These are phyloP conservation scores for Arbacia lixula DNA, from an alignment of 53 echinoderm and acorn worm species.

Conservation along the genomic window DNA sequence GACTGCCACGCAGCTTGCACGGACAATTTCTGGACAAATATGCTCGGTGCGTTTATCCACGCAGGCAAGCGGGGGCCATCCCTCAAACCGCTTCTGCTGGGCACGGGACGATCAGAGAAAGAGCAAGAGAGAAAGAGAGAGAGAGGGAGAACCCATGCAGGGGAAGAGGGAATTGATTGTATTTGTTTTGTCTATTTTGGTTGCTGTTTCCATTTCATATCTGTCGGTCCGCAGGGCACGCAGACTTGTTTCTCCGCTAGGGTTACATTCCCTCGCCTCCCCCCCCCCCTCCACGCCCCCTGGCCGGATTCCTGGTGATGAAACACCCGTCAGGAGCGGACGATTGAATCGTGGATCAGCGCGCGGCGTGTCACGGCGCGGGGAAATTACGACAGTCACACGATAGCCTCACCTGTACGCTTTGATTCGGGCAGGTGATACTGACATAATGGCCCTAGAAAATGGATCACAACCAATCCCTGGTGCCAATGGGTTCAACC, in stretches of 20 bases:
- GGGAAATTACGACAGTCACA: constrained; percentile 49
- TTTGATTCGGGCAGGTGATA: constrained; percentile 51
- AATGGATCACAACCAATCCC: constrained; percentile 47
- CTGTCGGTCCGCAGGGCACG: constrained; percentile 49
- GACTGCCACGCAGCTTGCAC: constrained; percentile 47
- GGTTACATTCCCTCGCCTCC: constrained; percentile 40
- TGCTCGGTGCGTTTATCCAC: constrained; percentile 49
- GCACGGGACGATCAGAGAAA: constrained; percentile 1
- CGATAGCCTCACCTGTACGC: constrained; percentile 44
- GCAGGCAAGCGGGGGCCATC: constrained; percentile 39
- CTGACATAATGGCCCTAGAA: constrained; percentile 38
- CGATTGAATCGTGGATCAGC: constrained; percentile 54
- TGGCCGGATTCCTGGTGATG: no score
- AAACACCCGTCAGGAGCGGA: constrained; percentile 51
- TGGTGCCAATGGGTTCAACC: constrained; percentile 28
- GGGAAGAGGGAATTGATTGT: constrained; percentile 53
- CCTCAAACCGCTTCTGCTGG: constrained; percentile 10
- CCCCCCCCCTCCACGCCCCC: not conserved
- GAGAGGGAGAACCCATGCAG: not conserved
- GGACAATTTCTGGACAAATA: constrained; percentile 55
- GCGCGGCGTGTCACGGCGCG: constrained; percentile 17
- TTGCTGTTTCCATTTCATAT: constrained; percentile 65
- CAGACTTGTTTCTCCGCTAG: constrained; percentile 25
- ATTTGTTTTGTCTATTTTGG: constrained; percentile 64
- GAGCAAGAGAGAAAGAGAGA: not conserved